phyloP scores from a whole-genome alignment of 1,140 invertebrate genomes.

The Choristoneura fumiferana region DNA sequence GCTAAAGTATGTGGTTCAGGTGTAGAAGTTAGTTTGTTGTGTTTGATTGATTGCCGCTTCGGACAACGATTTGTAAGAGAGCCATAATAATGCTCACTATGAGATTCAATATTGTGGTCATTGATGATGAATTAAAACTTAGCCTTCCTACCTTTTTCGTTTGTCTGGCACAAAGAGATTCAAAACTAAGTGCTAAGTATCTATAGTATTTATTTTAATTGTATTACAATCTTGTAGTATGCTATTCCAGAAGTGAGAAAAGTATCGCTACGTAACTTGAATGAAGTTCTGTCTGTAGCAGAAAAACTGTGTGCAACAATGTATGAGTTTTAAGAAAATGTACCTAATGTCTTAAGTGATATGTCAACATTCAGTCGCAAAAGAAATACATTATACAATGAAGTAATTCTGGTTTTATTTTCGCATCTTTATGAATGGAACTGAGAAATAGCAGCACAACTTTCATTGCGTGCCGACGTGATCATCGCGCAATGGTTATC shows the following conservation, averaged over 20 bases:
- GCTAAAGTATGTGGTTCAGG: background rate
- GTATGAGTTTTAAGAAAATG: conserved; percentile 8
- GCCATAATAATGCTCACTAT: too few relatives aligned
- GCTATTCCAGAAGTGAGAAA: background rate
- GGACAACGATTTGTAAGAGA: too few relatives aligned
- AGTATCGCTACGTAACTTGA: background rate
- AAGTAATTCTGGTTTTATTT: conserved; percentile 12
- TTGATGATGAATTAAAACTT: background rate
- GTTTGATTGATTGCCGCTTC: too few relatives aligned
- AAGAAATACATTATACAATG: conserved; percentile 19
- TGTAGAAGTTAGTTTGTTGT: background rate
- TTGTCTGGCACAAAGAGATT: background rate
- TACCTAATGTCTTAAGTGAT: conserved; percentile 16
- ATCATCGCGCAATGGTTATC: too few relatives aligned
- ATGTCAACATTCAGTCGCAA: conserved; percentile 9
- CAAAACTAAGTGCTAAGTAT: background rate
- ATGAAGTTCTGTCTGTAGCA: conserved; percentile 9
- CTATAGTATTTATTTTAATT: background rate
- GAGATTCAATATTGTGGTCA: background rate
- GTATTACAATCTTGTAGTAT: background rate
- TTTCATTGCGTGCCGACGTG: too few relatives aligned
- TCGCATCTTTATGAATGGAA: too few relatives aligned
- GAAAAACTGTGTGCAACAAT: conserved; percentile 13
- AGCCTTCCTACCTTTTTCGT: background rate
- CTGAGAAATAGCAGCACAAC: too few relatives aligned